phyloP scores from a whole-genome alignment of 2,797 vertebrate genomes.

The Oryzias dopingdopingensis region DNA sequence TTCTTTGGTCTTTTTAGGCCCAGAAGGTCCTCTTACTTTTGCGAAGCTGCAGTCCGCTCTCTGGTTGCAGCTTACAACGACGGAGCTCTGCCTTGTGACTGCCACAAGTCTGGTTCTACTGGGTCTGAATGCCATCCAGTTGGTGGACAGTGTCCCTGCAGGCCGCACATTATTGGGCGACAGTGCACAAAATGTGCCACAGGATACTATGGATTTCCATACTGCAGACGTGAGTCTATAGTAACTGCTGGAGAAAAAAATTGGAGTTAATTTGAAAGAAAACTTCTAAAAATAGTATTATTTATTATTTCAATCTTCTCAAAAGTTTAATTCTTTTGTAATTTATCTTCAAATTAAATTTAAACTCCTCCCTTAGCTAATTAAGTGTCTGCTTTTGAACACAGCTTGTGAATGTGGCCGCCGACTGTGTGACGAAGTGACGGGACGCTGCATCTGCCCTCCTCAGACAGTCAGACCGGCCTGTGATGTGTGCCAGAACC shows the following conservation, averaged over 20 bases:
- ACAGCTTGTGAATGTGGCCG: constrained; percentile 84
- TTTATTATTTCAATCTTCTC: too few relatives aligned
- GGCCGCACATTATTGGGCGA: constrained; percentile 80
- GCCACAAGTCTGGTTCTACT: constrained; percentile 76
- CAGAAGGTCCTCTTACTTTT: constrained; percentile 80
- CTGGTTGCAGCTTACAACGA: constrained; percentile 85
- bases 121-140: constrained; percentile 73
- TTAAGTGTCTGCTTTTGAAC: constrained; percentile 1
- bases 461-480: constrained; percentile 83
- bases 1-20: constrained; percentile 63
- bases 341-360: not conserved
- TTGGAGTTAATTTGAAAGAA: too few relatives aligned
- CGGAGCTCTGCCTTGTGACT: constrained; percentile 85
- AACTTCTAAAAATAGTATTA: too few relatives aligned
- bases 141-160: constrained; percentile 89
- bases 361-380: not conserved
- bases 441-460: constrained; percentile 89
- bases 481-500: constrained; percentile 82
- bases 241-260: not conserved
- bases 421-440: constrained; percentile 86
- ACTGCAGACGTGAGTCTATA: constrained; percentile 85
- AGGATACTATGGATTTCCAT: constrained; percentile 89
- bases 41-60: constrained; percentile 81
- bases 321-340: too few relatives aligned
- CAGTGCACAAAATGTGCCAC: constrained; percentile 86